A percentile compares a stretch with the other conserved stretches of the same genome.
Evolutionary conservation across 2,113 vertebrate genomes (phyloP).

Genomic region (Ceratotherium simum): DNA sequence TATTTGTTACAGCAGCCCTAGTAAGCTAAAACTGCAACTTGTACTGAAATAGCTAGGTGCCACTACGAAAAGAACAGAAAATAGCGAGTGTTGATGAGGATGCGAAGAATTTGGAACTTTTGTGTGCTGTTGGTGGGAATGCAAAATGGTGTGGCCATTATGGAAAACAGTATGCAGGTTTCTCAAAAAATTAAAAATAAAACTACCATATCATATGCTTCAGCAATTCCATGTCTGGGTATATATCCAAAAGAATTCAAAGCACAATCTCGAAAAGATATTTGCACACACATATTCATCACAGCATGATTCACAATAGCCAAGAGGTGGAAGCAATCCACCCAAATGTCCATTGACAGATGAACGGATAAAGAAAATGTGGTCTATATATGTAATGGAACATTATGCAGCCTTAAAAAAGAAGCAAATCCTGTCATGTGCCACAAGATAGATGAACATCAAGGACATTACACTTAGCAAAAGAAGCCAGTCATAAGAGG

Average conservation of each 20-base stretch:
- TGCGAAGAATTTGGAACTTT: neutral
- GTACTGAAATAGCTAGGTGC: neutral
- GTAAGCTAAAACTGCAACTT: neutral
- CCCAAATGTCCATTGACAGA: neutral
- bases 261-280: neutral
- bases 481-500: neutral
- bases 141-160: neutral
- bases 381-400: neutral
- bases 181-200: neutral
- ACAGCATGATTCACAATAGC: neutral
- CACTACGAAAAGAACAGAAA: neutral
- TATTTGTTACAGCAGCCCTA: neutral
- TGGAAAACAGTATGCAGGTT: neutral
- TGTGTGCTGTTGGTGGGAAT: neutral
- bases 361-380: conserved; percentile 7
- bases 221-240: neutral
- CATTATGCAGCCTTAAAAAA: neutral
- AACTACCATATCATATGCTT: neutral
- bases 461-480: neutral
- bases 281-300: neutral
- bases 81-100: neutral
- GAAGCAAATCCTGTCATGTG: neutral
- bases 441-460: neutral
- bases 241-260: neutral
- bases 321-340: neutral